Evolutionary conservation across 2,797 vertebrate species (phyloP).

Genomic region (Pseudochaenichthys georgianus): DNA sequence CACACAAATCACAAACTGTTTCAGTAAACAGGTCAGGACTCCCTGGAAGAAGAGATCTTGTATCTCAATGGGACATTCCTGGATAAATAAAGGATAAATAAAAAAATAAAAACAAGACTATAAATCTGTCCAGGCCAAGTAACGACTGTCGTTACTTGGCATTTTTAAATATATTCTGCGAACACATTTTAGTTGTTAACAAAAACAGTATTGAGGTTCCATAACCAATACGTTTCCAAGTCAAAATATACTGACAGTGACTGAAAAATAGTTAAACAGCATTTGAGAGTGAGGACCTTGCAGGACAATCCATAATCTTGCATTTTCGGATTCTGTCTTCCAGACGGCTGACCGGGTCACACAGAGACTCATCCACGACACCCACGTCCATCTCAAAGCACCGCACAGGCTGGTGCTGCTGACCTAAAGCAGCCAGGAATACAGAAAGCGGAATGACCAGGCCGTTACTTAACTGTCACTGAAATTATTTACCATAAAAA

Average conservation of each 20-base stretch:
- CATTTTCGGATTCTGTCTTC: slow-evolving; percentile 89
- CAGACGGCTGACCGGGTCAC: slow-evolving; percentile 87
- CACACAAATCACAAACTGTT: too few species aligned
- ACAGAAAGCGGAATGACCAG: neutral
- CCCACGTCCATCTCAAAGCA: slow-evolving; percentile 88
- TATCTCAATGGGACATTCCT: too few species aligned
- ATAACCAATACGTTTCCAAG: neutral
- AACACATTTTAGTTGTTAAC: neutral
- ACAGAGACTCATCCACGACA: slow-evolving; percentile 89
- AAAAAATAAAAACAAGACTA: slow-evolving; percentile 10
- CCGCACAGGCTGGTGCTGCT: slow-evolving; percentile 87
- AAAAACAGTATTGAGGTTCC: neutral
- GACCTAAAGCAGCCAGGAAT: slow-evolving; percentile 76
- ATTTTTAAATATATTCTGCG: neutral
- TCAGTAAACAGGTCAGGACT: too few species aligned
- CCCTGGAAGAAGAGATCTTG: too few species aligned
- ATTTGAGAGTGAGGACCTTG: slow-evolving; percentile 84
- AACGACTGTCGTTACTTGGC: too few species aligned
- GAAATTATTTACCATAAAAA: neutral
- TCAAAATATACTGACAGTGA: neutral
- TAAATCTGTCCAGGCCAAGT: neutral
- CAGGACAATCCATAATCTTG: slow-evolving; percentile 91
- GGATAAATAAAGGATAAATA: too few species aligned
- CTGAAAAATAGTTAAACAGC: neutral
- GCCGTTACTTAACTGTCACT: neutral